Evolutionary conservation across 2,888 invertebrate species (phyloP), one percentile per base, ranked within the genome.

Genomic region (Leptodirus hochenwartii): DNA sequence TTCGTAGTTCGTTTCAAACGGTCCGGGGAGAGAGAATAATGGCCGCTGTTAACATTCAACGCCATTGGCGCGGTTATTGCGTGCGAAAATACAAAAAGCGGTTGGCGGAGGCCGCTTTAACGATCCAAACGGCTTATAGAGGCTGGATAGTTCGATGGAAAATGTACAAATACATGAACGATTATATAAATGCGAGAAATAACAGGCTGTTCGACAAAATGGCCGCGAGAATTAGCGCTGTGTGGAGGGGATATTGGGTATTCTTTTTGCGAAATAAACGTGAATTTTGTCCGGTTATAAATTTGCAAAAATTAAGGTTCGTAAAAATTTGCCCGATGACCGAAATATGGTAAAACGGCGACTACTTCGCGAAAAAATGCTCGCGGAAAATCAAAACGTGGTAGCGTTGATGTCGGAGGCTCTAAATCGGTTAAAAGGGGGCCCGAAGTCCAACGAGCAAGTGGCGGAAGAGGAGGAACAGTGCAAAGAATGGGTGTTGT

Each of bases 181-280:
- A 33, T n/a, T 41, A 39, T 24, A 17, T 34, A 12, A 33, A 35
- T 5, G 24, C 34, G 23, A 33, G 34, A 24, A 12, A 33, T 9
- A 5, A 17, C 20, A 25, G 22, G 1, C 33, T 31, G 25, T 52
- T 47, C 32, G 34, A 47, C 26, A 38, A 33, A 13, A 43, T 42
- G 37, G 56, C 56, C 3, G 47, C 45, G 1, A 49, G 33, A 36
- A 51, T 57, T 27, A 54, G 56, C 39, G 47, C 52, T 13, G 20
- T 34, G 5, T 56, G 50, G 50, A 44, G 44, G 32, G 57, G 55
- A 9, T 47, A 48, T 38, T 33, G 29, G 34, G 50, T 49, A 38
- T 17, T 24, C 13, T 23, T 26, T n/a, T 10, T 15, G 27, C 13
- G 17, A 13, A 33, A 17, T 20, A 22, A 3, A 20, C 11, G 8